Conservation (phyloP, 2,113 vertebrate genomes). For the Sceloporus tristichus region DNA sequence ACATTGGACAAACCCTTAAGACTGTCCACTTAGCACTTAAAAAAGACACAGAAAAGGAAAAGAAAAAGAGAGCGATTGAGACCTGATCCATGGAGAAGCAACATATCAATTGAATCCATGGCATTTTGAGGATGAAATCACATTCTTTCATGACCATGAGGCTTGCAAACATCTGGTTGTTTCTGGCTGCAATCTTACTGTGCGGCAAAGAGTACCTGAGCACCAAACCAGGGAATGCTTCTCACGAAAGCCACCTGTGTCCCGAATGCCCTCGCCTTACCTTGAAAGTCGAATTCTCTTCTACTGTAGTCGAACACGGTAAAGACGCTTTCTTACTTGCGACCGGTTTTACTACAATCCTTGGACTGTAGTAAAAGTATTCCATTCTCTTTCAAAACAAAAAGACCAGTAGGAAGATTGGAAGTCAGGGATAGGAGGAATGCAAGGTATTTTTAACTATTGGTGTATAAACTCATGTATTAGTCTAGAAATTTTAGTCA, state of each 20-base stretch:
- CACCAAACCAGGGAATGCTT: conserved; percentile 77
- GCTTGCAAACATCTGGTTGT: conserved; percentile 82
- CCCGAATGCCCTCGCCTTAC: conserved; percentile 89
- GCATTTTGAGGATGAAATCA: conserved; percentile 71
- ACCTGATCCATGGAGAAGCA: conserved; percentile 75
- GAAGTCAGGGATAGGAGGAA: too few species aligned
- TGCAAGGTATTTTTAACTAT: too few species aligned
- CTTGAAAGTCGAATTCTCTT: conserved; percentile 92
- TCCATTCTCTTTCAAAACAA: too few species aligned
- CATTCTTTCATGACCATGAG: conserved; percentile 80
- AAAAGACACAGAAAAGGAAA: conserved; percentile 45
- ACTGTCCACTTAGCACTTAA: conserved; percentile 60
- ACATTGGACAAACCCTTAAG: conserved; percentile 73
- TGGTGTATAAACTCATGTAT: too few species aligned
- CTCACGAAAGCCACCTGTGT: conserved; percentile 72
- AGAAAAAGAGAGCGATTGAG: conserved; percentile 46
- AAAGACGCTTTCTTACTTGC: conserved; percentile 55
- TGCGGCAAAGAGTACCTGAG: conserved; percentile 83
- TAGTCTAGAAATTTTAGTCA: too few species aligned
- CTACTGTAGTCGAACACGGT: conserved; percentile 94
- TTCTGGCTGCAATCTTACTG: conserved; percentile 83
- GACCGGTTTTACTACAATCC: too few species aligned
- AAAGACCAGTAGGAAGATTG: too few species aligned
- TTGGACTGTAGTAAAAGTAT: too few species aligned
- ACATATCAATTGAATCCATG: conserved; percentile 75